These are phyloP conservation scores for Hirtodrosophila cameraria DNA, from an alignment of 2,888 invertebrate species.

Conservation along the genomic window DNA sequence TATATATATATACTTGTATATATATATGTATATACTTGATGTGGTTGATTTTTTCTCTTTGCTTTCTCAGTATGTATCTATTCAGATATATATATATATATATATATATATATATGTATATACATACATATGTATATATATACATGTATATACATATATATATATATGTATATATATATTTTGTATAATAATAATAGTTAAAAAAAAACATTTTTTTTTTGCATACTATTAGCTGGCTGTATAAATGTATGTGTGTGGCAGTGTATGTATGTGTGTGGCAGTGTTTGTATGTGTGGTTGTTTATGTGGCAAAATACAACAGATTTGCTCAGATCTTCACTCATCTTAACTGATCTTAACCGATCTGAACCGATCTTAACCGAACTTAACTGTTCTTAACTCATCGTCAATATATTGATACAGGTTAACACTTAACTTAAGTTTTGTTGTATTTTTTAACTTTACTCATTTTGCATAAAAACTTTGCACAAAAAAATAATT, in stretches of 20 bases:
- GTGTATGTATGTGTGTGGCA: conserved; percentile 12
- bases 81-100: conserved; percentile 19
- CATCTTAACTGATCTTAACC: conserved; percentile 28
- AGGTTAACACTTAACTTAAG: conserved; percentile 65
- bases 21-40: conserved; percentile 28
- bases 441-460: conserved; percentile 17
- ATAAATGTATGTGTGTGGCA: conserved; percentile 20
- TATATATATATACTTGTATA: conserved; percentile 13
- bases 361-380: conserved; percentile 37
- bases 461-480: conserved; percentile 28
- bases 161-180: conserved; percentile 21
- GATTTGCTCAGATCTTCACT: too few relatives aligned
- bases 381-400: conserved; percentile 40
- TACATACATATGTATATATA: conserved; percentile 43
- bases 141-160: conserved; percentile 44
- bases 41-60: conserved; percentile 52
- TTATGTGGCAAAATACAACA: too few relatives aligned
- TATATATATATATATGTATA: conserved; percentile 24
- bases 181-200: conserved; percentile 25
- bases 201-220: conserved; percentile 38
- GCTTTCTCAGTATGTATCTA: conserved; percentile 13
- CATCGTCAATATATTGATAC: conserved; percentile 44
- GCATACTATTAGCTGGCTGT: conserved; percentile 24
- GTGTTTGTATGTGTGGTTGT: conserved; percentile 6
- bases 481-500: conserved; percentile 33